phyloP scores from a whole-genome alignment of 2,888 invertebrate species.

The Clepsis dumicolana region DNA sequence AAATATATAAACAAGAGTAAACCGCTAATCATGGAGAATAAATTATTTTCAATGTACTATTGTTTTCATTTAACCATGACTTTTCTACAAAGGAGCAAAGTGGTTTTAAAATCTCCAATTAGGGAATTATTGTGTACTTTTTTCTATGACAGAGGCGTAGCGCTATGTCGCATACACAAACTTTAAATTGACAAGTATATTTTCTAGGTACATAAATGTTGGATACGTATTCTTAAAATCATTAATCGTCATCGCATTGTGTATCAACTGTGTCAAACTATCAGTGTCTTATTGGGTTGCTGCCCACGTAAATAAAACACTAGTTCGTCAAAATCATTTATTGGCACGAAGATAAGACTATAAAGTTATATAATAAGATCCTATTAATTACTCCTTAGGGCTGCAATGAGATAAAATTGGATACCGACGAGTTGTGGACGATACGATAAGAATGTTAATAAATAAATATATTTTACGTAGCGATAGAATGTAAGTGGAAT shows the following conservation, averaged over 20 bases:
- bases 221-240: not conserved
- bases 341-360: constrained; percentile 47
- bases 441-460: not conserved
- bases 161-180: not conserved
- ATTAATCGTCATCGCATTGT: not conserved
- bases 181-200: not conserved
- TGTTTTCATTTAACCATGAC: constrained; percentile 64
- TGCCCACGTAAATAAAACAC: constrained; percentile 55
- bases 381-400: constrained; percentile 12
- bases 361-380: constrained; percentile 1
- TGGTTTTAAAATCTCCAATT: not conserved
- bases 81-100: not conserved
- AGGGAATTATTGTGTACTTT: not conserved
- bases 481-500: not conserved
- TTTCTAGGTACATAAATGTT: not conserved
- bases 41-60: constrained; percentile 83
- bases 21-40: constrained; percentile 82
- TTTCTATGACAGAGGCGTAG: not conserved
- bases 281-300: constrained; percentile 26
- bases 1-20: constrained; percentile 82
- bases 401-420: not conserved
- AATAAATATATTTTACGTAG: not conserved
- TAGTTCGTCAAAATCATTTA: constrained; percentile 51
- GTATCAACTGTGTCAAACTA: constrained; percentile 5
- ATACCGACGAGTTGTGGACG: not conserved